These are phyloP conservation scores for Laterallus jamaicensis DNA, from an alignment of 2,113 vertebrate species.

Conservation along the genomic window DNA sequence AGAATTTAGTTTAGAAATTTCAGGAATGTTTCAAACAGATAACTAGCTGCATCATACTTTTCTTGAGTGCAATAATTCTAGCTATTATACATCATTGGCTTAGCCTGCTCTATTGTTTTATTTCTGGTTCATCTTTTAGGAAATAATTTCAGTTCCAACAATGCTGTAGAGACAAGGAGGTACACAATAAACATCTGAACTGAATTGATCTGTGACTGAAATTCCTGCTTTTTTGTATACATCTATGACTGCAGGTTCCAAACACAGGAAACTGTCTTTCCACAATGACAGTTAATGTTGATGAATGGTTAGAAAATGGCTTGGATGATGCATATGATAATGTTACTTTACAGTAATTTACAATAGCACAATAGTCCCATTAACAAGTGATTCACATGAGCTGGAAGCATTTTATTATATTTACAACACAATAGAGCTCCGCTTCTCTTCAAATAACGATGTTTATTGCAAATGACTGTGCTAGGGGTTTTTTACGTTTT, in stretches of 20 bases:
- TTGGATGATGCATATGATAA: slow-evolving; percentile 41
- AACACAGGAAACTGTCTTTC: slow-evolving; percentile 26
- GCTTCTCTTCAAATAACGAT: slow-evolving; percentile 22
- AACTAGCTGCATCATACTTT: neutral
- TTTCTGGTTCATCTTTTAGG: neutral
- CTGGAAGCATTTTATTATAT: slow-evolving; percentile 46
- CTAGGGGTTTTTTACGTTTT: neutral
- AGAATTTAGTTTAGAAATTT: neutral
- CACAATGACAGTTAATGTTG: slow-evolving; percentile 49
- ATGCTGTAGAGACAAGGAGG: neutral
- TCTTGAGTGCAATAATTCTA: neutral
- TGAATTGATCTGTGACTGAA: neutral
- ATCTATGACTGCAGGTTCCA: neutral
- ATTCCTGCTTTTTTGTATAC: neutral
- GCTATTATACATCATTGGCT: neutral
- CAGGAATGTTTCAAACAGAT: neutral
- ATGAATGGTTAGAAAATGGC: slow-evolving; percentile 49
- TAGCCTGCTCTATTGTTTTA: neutral
- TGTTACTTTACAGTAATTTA: slow-evolving; percentile 28
- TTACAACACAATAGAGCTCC: slow-evolving; percentile 30
- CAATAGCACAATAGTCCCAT: slow-evolving; percentile 35
- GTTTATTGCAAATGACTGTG: neutral
- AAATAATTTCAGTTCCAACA: slow-evolving; percentile 6
- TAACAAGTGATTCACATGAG: slow-evolving; percentile 48
- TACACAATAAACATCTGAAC: neutral